Conservation (phyloP, 2,113 vertebrate genomes). For the Tyrannus savana region DNA sequence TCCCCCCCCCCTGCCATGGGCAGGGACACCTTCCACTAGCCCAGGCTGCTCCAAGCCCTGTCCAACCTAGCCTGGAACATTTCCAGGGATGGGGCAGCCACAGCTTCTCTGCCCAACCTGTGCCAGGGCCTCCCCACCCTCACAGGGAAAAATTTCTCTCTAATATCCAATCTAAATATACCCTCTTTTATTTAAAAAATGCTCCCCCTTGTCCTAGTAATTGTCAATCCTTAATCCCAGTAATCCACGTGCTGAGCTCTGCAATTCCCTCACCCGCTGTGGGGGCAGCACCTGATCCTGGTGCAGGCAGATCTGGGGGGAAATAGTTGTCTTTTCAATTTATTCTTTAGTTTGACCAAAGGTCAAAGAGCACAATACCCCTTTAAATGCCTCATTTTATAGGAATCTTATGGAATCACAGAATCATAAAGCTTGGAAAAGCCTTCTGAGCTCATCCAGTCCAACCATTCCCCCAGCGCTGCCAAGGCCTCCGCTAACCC, state of each 20-base stretch:
- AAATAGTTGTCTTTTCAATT: not conserved
- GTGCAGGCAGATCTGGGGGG: not conserved
- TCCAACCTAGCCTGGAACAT: not conserved
- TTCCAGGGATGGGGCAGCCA: not conserved
- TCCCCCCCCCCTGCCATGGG: not conserved
- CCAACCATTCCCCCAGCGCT: not conserved
- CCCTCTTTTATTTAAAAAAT: not conserved
- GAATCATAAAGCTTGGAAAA: not conserved
- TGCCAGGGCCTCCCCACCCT: not conserved
- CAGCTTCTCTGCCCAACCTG: not conserved
- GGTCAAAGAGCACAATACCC: not conserved
- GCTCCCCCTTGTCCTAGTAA: not conserved
- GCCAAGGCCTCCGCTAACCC: not conserved
- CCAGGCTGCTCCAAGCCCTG: rapidly evolving
- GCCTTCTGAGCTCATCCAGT: not conserved
- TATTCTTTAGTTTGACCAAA: not conserved
- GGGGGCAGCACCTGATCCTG: not conserved
- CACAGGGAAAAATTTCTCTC: not conserved
- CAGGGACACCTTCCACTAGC: rapidly evolving
- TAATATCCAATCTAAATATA: not conserved
- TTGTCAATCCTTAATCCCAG: not conserved
- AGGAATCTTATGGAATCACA: not conserved
- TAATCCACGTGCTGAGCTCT: not conserved
- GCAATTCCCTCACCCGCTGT: rapidly evolving
- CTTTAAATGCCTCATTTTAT: not conserved